Conservation (phyloP, 2,113 vertebrate species). For the Epinephelus moara region DNA sequence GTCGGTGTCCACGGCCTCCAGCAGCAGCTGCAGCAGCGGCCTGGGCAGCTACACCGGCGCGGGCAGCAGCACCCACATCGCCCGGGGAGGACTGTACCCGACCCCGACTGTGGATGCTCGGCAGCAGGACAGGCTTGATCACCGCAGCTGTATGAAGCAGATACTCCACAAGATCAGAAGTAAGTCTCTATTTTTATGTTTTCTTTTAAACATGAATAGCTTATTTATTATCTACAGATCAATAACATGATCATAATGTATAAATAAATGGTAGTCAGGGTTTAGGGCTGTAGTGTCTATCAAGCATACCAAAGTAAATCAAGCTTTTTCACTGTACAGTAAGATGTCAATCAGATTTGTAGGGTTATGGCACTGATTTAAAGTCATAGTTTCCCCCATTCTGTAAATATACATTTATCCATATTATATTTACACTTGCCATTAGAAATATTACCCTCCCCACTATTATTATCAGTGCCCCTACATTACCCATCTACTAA, state of each 20-base stretch:
- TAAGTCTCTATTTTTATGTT: constrained; percentile 41
- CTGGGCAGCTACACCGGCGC: constrained; percentile 79
- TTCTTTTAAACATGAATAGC: too few species aligned
- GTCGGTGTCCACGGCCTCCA: constrained; percentile 86
- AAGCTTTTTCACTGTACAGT: background rate
- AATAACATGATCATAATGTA: background rate
- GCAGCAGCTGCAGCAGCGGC: constrained; percentile 83
- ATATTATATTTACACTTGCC: background rate
- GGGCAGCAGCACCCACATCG: constrained; percentile 74
- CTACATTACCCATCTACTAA: background rate
- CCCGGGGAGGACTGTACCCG: constrained; percentile 78
- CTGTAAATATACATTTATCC: background rate
- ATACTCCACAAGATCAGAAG: constrained; percentile 84
- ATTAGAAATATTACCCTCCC: background rate
- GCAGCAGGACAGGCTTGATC: constrained; percentile 80
- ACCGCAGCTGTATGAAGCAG: constrained; percentile 82
- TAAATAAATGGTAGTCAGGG: background rate
- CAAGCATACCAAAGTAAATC: background rate
- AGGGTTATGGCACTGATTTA: background rate
- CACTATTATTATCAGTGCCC: background rate
- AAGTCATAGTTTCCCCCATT: background rate
- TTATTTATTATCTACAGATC: background rate
- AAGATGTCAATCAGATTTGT: background rate
- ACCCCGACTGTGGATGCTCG: constrained; percentile 78
- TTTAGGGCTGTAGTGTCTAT: background rate